Evolutionary conservation across 2,888 invertebrate species (phyloP).

Genomic region (Tetranychus truncatus): DNA sequence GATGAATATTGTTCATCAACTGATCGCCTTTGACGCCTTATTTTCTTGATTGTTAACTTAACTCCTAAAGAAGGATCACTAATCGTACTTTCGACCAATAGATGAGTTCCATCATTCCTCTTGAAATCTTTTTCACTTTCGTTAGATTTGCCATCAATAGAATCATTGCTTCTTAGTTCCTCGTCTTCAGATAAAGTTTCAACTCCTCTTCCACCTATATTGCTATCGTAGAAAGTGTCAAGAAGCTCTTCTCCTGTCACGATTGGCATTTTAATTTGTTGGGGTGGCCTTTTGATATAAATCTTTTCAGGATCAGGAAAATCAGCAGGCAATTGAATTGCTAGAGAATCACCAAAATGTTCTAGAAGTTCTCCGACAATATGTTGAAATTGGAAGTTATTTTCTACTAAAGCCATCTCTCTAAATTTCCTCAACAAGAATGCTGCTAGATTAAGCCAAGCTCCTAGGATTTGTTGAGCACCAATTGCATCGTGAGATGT

Average conservation of each 20-base stretch:
- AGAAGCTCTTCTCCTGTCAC: slow-evolving; percentile 29
- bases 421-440: slow-evolving; percentile 12
- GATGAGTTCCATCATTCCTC: slow-evolving; percentile 21
- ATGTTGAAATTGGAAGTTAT: slow-evolving; percentile 11
- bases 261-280: not conserved
- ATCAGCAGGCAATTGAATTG: slow-evolving; percentile 16
- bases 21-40: slow-evolving; percentile 13
- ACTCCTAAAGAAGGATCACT: slow-evolving; percentile 32
- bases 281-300: slow-evolving; percentile 13
- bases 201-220: not conserved
- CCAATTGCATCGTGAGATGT: slow-evolving; percentile 27
- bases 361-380: slow-evolving; percentile 30
- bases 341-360: slow-evolving; percentile 33
- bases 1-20: not conserved
- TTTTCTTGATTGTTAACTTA: slow-evolving; percentile 32
- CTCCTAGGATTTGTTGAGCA: slow-evolving; percentile 32
- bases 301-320: slow-evolving; percentile 26
- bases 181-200: slow-evolving; percentile 18
- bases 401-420: not conserved
- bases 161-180: slow-evolving; percentile 27
- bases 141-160: slow-evolving; percentile 24
- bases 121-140: slow-evolving; percentile 23
- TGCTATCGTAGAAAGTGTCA: slow-evolving; percentile 26
- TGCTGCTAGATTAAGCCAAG: slow-evolving; percentile 24
- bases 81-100: slow-evolving; percentile 30